These are phyloP conservation scores for Myiotriccus ornatus DNA, from an alignment of 2,797 vertebrate species.

Conservation along the genomic window DNA sequence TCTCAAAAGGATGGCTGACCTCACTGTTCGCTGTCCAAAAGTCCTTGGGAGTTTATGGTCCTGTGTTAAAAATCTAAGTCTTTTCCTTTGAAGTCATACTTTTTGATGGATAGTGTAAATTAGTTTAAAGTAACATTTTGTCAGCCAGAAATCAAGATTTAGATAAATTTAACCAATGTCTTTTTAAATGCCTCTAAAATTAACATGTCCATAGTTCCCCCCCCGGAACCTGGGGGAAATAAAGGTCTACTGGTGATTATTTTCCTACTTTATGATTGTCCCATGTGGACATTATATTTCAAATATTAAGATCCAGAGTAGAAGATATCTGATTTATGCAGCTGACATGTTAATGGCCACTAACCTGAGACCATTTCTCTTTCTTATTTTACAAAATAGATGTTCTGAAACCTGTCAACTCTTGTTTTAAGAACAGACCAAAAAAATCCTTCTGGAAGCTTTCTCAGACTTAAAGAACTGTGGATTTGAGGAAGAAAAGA, in stretches of 20 bases:
- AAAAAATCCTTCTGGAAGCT: slow-evolving; percentile 26
- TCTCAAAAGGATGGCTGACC: not conserved
- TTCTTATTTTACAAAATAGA: slow-evolving; percentile 60
- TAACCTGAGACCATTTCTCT: slow-evolving; percentile 62
- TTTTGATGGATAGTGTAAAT: slow-evolving; percentile 66
- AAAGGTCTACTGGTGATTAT: slow-evolving; percentile 59
- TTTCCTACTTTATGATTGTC: slow-evolving; percentile 60
- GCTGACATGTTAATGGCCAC: slow-evolving; percentile 67
- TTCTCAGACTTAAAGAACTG: slow-evolving; percentile 23
- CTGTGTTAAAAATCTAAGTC: slow-evolving; percentile 54
- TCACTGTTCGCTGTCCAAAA: slow-evolving; percentile 25
- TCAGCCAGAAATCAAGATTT: slow-evolving; percentile 62
- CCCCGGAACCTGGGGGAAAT: slow-evolving; percentile 23
- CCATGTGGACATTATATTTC: slow-evolving; percentile 27
- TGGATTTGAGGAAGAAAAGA: not conserved
- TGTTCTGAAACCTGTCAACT: slow-evolving; percentile 40
- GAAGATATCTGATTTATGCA: slow-evolving; percentile 67
- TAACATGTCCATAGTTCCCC: slow-evolving; percentile 42
- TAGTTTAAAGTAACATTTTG: slow-evolving; percentile 69
- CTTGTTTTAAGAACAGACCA: slow-evolving; percentile 43
- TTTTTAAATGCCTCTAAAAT: slow-evolving; percentile 64
- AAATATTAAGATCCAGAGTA: slow-evolving; percentile 58
- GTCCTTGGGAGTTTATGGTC: slow-evolving; percentile 68
- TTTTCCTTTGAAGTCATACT: slow-evolving; percentile 60
- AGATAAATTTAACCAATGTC: slow-evolving; percentile 62